Conservation (phyloP, 1,140 invertebrate species). For the Bombyx mandarina region DNA sequence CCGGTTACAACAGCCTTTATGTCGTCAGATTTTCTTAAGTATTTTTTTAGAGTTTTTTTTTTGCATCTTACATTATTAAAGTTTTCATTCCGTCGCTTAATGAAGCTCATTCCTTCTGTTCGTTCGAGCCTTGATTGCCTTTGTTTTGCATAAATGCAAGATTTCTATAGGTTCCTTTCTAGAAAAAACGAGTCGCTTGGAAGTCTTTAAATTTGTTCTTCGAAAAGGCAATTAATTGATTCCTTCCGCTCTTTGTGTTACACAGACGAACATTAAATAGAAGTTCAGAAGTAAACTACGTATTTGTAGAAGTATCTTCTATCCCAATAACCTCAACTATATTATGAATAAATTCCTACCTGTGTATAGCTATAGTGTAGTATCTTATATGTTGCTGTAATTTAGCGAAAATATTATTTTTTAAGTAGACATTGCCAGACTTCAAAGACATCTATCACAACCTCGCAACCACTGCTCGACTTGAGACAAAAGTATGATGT, state of each 20-base stretch:
- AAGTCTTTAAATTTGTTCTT: conserved; percentile 57
- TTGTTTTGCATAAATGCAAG: conserved; percentile 71
- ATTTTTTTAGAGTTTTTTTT: conserved; percentile 64
- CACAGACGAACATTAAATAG: not conserved
- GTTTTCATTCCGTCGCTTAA: conserved; percentile 70
- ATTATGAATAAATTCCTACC: too few species aligned
- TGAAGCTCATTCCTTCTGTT: conserved; percentile 71
- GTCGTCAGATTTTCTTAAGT: conserved; percentile 71
- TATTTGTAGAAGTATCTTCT: too few species aligned
- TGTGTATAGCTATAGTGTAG: too few species aligned
- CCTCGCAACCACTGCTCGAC: too few species aligned
- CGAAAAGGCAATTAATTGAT: conserved; percentile 44
- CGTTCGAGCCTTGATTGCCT: conserved; percentile 67
- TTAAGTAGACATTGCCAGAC: too few species aligned
- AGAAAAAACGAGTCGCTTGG: conserved; percentile 53
- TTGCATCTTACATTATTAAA: conserved; percentile 72
- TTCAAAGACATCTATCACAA: too few species aligned
- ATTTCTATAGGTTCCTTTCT: conserved; percentile 66
- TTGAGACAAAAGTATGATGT: too few species aligned
- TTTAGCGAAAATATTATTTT: too few species aligned
- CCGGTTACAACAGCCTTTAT: conserved; percentile 70
- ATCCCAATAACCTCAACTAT: too few species aligned
- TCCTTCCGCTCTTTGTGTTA: not conserved
- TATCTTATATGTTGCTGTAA: too few species aligned
- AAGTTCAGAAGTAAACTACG: too few species aligned